Conservation (phyloP, 1,140 invertebrate species). For the Nephila pilipes region DNA sequence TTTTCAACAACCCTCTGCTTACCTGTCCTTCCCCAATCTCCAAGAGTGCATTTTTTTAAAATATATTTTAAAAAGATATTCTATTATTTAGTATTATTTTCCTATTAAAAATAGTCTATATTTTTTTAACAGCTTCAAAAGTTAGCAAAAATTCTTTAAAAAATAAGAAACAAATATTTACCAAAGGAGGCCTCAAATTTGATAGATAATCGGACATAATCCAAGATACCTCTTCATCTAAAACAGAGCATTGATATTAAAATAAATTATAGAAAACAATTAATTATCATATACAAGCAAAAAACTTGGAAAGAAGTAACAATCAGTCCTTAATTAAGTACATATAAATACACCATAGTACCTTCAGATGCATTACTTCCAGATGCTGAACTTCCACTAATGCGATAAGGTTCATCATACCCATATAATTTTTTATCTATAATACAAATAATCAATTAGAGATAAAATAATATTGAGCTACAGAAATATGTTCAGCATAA, state of each 20-base stretch:
- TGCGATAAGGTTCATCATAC: constrained; percentile 60
- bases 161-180: constrained; percentile 19
- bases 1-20: too few species aligned
- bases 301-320: neutral
- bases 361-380: constrained; percentile 75
- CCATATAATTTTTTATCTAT: constrained; percentile 59
- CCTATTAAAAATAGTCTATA: too few species aligned
- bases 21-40: too few species aligned
- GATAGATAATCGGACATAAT: constrained; percentile 60
- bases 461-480: too few species aligned
- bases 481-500: too few species aligned
- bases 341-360: constrained; percentile 2
- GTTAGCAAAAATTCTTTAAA: too few species aligned
- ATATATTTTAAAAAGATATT: too few species aligned
- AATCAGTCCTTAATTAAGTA: neutral
- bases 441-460: neutral
- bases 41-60: too few species aligned
- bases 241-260: too few species aligned
- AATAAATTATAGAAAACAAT: neutral
- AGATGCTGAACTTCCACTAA: constrained; percentile 71
- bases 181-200: constrained; percentile 60
- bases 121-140: too few species aligned
- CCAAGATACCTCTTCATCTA: constrained; percentile 73
- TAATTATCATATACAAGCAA: neutral
- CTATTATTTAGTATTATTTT: too few species aligned